Base-by-base conservation (phyloP, 2,113 vertebrate species). In the Atrichornis clamosus region DNA sequence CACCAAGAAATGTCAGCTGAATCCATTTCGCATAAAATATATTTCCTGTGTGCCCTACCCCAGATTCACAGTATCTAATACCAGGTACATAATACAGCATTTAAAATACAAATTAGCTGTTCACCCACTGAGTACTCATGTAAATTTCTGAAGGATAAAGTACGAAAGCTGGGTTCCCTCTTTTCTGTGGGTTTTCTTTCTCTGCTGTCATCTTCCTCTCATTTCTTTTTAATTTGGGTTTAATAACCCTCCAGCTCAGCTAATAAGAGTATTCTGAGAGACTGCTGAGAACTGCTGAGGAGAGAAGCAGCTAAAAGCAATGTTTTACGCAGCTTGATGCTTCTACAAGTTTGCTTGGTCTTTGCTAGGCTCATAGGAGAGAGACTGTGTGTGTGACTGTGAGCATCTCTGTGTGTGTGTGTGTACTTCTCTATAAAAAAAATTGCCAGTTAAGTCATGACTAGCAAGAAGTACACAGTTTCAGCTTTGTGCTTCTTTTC, bases 321-420 rank as follows among this genome's bases (percentile, higher is more conserved):
- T 83, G 56, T 70, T 93, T 92, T 90, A 84, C 68, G 59, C 56
- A 90, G 64, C 42, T 89, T 89, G 91, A 72, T 84, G 19, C 14
- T 88, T 84, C 79, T 63, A 33, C 3, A 5, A 55, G 7, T 90
- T 85, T 53, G 10, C 30, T 86, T 70, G 23, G 15, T 78, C 30
- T 93, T 84, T 86, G 3, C 10, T 22, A 50, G 26, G 8, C 30
- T 84, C 55, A 41, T 23, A 44, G 63, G 19, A 78, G 47, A 35
- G 24, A 81, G 2, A 30, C 3, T 26, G 1, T 67, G 15, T 33
- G 30, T 8, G 18, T 33, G 19, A 23, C 5, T 23, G 13, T 68
- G 24, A 26, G 20, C 11, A 47, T 35, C 11, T 62, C 17, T 41
- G 5, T 32, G 7, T 21, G 3, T 32, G 7, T 21, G 3, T 22